A percentile compares a stretch with the other conserved stretches of the same genome.
These are phyloP conservation scores for Xanthia togata DNA, from an alignment of 2,888 invertebrate genomes.

Conservation along the genomic window DNA sequence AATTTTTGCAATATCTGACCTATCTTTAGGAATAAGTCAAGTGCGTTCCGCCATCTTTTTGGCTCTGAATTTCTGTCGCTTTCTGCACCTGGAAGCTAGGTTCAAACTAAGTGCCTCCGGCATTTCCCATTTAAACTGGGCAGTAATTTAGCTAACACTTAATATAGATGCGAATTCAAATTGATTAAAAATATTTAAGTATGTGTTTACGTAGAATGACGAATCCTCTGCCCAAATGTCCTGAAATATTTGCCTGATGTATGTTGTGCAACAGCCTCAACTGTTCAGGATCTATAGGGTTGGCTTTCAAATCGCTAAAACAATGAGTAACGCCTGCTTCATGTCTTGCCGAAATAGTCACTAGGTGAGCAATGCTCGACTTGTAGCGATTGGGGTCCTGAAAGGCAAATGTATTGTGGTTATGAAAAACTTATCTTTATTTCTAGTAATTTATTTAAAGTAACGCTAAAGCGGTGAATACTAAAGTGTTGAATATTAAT, in stretches of 20 bases:
- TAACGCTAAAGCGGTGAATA: too few species aligned
- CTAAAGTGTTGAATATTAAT: background rate
- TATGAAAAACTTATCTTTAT: background rate
- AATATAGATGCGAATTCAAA: background rate
- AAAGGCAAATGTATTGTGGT: constrained; percentile 16
- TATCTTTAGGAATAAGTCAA: background rate
- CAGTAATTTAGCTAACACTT: background rate
- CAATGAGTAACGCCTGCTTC: constrained; percentile 79
- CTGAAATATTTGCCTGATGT: constrained; percentile 81
- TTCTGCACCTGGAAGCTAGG: background rate
- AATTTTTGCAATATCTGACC: background rate
- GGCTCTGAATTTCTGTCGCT: background rate
- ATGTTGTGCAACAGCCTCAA: constrained; percentile 84
- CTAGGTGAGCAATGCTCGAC: constrained; percentile 84
- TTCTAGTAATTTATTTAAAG: background rate
- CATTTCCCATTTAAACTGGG: background rate
- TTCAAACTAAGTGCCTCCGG: background rate
- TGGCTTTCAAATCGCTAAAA: constrained; percentile 73
- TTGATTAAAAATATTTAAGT: background rate
- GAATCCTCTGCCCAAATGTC: constrained; percentile 91
- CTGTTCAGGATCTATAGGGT: constrained; percentile 85
- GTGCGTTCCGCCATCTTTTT: background rate
- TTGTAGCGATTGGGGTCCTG: constrained; percentile 66
- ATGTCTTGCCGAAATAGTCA: constrained; percentile 90
- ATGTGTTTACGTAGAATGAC: constrained; percentile 80